phyloP scores from a whole-genome alignment of 2,797 vertebrate species.

The Balearica regulorum region DNA sequence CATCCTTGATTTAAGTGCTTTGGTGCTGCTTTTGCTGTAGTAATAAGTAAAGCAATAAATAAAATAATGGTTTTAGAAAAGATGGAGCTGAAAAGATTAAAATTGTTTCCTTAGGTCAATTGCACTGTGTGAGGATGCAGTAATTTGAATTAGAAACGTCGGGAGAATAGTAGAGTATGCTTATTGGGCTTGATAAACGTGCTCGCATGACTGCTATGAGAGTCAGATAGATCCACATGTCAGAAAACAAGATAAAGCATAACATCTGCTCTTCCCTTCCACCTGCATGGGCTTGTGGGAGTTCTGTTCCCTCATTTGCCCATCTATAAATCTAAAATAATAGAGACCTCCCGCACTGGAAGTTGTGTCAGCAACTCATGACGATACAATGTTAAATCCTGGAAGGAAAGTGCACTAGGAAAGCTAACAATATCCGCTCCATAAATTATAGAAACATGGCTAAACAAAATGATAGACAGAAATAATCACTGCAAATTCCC shows the following conservation, averaged over 20 bases:
- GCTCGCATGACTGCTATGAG: neutral
- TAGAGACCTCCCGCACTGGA: neutral
- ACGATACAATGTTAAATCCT: neutral
- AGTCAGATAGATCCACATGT: neutral
- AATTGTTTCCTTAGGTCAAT: neutral
- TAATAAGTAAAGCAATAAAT: neutral
- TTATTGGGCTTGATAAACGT: neutral
- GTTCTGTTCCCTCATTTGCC: neutral
- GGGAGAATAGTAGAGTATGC: neutral
- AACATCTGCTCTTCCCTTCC: constrained; percentile 23
- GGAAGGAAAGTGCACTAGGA: neutral
- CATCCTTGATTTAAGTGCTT: neutral
- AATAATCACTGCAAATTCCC: neutral
- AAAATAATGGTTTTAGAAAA: neutral
- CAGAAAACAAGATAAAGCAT: neutral
- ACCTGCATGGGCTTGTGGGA: neutral
- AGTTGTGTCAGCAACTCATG: neutral
- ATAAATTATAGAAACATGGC: neutral
- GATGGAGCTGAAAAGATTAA: neutral
- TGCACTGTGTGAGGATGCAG: neutral
- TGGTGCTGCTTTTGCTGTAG: neutral
- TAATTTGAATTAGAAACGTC: neutral
- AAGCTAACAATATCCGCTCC: neutral
- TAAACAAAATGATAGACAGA: neutral
- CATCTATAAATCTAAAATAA: constrained; percentile 6